These are phyloP conservation scores for Danionella cerebrum DNA, from an alignment of 2,113 vertebrate species.

Conservation along the genomic window DNA sequence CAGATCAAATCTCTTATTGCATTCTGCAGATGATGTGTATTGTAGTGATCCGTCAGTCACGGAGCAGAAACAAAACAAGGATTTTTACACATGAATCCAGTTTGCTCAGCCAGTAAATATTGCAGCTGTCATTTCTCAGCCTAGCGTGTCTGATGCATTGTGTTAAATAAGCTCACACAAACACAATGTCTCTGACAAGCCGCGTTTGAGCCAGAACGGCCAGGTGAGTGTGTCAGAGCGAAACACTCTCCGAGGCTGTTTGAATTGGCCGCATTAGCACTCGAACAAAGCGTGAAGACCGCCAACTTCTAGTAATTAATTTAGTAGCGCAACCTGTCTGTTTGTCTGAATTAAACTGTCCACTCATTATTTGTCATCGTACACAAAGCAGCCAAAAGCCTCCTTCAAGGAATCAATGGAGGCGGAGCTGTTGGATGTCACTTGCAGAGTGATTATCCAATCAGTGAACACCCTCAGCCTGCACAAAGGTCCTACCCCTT, in stretches of 20 bases:
- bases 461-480: conserved; percentile 16
- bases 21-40: conserved; percentile 29
- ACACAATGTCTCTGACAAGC: conserved; percentile 13
- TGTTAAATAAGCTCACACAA: conserved; percentile 11
- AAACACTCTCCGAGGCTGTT: conserved; percentile 40
- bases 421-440: conserved; percentile 54
- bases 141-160: background rate
- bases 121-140: conserved; percentile 8
- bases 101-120: background rate
- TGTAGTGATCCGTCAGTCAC: conserved; percentile 29
- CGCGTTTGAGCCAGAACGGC: conserved; percentile 2
- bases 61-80: conserved; percentile 33
- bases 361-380: conserved; percentile 67
- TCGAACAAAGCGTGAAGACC: conserved; percentile 56
- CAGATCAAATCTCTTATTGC: background rate
- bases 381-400: conserved; percentile 51
- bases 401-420: conserved; percentile 55
- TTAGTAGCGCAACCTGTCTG: conserved; percentile 45
- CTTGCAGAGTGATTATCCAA: conserved; percentile 54
- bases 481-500: background rate
- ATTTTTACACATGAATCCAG: conserved; percentile 16
- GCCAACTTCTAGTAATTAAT: conserved; percentile 51
- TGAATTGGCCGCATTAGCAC: conserved; percentile 66
- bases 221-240: conserved; percentile 14
- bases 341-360: conserved; percentile 63